phyloP scores from a whole-genome alignment of 1,140 invertebrate genomes.

The Drosophila truncata region DNA sequence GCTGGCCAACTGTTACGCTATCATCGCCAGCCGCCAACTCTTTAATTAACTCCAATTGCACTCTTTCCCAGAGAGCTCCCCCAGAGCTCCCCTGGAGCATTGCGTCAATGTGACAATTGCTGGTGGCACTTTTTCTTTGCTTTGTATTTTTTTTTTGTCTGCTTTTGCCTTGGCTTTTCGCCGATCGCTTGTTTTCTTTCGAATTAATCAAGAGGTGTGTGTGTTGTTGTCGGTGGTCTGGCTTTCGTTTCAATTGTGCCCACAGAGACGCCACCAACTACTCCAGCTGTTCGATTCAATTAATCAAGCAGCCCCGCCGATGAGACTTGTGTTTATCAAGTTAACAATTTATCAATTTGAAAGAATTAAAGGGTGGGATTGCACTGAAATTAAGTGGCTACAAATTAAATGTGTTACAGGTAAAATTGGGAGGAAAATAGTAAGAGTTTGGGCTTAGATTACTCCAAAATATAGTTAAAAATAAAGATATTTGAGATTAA shows the following conservation, averaged over 20 bases:
- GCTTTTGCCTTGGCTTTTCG: slow-evolving; percentile 8
- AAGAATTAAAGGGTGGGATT: not conserved
- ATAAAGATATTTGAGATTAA: too few species aligned
- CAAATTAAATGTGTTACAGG: not conserved
- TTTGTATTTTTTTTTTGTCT: slow-evolving; percentile 23
- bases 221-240: slow-evolving; percentile 39
- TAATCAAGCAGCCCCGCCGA: slow-evolving; percentile 16
- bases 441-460: too few species aligned
- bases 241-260: slow-evolving; percentile 47
- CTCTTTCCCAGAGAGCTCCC: slow-evolving; percentile 19
- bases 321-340: slow-evolving; percentile 29
- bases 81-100: slow-evolving; percentile 20
- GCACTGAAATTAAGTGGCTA: not conserved
- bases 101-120: slow-evolving; percentile 82
- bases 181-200: slow-evolving; percentile 29
- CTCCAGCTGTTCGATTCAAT: slow-evolving; percentile 51
- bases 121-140: slow-evolving; percentile 60
- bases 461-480: too few species aligned
- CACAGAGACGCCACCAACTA: slow-evolving; percentile 20
- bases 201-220: slow-evolving; percentile 39
- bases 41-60: slow-evolving; percentile 80
- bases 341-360: slow-evolving; percentile 36
- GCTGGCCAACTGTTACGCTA: slow-evolving; percentile 56
- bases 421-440: not conserved
- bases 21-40: slow-evolving; percentile 41